These are phyloP conservation scores for Myrmecophaga tridactyla DNA, from an alignment of 2,113 vertebrate genomes.

Conservation along the genomic window DNA sequence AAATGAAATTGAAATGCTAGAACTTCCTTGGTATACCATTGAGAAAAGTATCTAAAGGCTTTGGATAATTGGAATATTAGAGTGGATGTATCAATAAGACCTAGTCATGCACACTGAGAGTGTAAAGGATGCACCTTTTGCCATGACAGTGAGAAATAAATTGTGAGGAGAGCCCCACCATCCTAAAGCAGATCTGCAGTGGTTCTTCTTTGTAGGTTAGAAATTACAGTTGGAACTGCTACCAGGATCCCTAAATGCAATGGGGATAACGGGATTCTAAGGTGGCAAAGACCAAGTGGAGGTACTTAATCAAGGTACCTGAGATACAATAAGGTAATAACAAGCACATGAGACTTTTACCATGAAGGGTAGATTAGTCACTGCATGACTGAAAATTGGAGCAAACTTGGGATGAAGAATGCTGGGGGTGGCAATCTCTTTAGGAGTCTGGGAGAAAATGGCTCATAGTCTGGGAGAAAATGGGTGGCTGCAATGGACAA, in stretches of 20 bases:
- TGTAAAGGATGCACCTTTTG: not conserved
- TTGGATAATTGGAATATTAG: not conserved
- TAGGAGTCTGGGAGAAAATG: not conserved
- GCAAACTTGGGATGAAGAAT: not conserved
- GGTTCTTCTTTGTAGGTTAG: not conserved
- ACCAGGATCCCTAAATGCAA: not conserved
- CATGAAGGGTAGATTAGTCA: not conserved
- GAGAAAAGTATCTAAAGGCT: not conserved
- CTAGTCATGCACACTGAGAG: not conserved
- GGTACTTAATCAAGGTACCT: not conserved
- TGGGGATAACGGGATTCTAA: not conserved
- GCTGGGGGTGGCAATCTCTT: not conserved
- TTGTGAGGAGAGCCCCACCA: not conserved
- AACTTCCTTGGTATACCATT: not conserved
- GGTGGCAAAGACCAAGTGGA: not conserved
- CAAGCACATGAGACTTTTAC: not conserved
- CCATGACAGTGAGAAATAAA: not conserved
- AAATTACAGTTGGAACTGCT: not conserved
- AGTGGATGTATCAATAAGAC: not conserved
- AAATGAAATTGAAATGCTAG: not conserved
- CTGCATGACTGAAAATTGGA: not conserved
- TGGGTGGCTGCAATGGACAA: not conserved
- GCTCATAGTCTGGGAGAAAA: not conserved
- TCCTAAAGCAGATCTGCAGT: not conserved
- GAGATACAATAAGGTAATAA: not conserved